Conservation (phyloP, 2,113 vertebrate genomes). For the Ornithorhynchus anatinus region DNA sequence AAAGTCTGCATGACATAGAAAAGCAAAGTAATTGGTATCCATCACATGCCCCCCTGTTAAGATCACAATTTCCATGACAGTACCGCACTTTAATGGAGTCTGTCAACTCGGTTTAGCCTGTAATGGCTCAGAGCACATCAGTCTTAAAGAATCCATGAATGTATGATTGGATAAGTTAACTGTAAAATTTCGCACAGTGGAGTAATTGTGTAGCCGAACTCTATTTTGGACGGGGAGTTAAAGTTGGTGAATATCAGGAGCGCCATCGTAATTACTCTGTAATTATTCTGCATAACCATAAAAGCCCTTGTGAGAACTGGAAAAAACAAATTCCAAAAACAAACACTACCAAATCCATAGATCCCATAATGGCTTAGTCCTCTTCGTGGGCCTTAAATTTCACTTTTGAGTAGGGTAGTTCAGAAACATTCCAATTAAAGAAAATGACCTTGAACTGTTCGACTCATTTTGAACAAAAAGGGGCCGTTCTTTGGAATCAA, state of each 20-base stretch:
- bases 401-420: not conserved
- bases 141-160: not conserved
- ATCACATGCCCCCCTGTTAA: slow-evolving; percentile 31
- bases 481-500: slow-evolving; percentile 7
- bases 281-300: not conserved
- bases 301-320: not conserved
- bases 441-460: not conserved
- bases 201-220: not conserved
- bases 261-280: not conserved
- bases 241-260: not conserved
- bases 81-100: slow-evolving; percentile 26
- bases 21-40: slow-evolving; percentile 37
- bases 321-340: not conserved
- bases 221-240: not conserved
- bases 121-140: slow-evolving; percentile 24
- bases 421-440: not conserved
- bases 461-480: not conserved
- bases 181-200: not conserved
- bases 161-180: slow-evolving; percentile 5
- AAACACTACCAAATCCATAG: not conserved
- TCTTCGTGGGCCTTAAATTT: not conserved
- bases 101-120: slow-evolving; percentile 37
- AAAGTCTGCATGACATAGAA: not conserved
- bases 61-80: slow-evolving; percentile 45
- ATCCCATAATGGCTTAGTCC: not conserved